Evolutionary conservation across 2,797 vertebrate genomes (phyloP), one percentile per base, ranked within the genome.

Genomic region (Coreius guichenoti): DNA sequence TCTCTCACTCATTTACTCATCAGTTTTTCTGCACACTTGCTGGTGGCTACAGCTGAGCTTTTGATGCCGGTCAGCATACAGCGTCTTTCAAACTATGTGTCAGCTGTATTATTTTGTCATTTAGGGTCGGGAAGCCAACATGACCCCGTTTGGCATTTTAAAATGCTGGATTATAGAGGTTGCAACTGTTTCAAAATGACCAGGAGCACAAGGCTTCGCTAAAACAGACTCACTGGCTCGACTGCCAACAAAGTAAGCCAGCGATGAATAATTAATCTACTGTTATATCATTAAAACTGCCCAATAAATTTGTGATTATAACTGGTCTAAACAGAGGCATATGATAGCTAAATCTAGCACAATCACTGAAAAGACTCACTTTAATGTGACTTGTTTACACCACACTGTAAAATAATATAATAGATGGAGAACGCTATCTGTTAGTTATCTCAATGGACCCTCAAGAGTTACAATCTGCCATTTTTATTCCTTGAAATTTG

Each of bases 21-120:
- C 82, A 45, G 17, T 39, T 47, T 77, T 77, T 75, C 78, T 75
- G 69, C 39, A 63, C n/a, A n/a, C 47, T 69, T 26, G n/a, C 73
- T 31, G 31, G 69, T 31, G 86, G 67, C 58, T 31, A 83, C 56
- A 80, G 73, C 82, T 77, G 82, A 77, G 82, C 73, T 68, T 82
- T 76, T 76, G 63, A 77, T 68, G 23, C 31, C 51, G 61, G 31
- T 83, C 61, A 77, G 73, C 82, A 80, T 67, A 31, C 19, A 80
- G 29, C 26, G 3, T 56, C 45, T 77, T 68, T 77, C n/a, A 43
- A 68, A 68, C 23, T 29, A 16, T 43, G 33, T 45, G 61, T 77
- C 73, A 83, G 81, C 81, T 65, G 43, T 83, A 51, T 51, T 74
- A 65, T 17, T 83, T 26, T 23, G 72, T 75, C 70, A 8, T 75